A percentile compares a stretch with the other conserved stretches of the same genome.
These are phyloP conservation scores for Mellivora capensis DNA, from an alignment of 2,113 vertebrate species.

Conservation along the genomic window DNA sequence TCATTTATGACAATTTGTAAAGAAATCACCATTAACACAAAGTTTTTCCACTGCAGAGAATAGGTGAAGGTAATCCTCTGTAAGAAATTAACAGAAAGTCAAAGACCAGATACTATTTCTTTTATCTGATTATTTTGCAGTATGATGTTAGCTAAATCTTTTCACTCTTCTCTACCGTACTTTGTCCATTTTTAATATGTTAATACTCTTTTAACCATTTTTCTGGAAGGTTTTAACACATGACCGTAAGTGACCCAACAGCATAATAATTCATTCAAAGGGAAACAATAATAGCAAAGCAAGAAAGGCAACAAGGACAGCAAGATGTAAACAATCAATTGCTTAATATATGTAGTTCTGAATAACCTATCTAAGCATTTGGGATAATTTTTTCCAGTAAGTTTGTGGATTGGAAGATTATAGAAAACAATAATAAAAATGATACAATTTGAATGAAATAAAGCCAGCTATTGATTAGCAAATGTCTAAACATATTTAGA, in stretches of 20 bases:
- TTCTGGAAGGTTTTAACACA: neutral
- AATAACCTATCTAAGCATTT: neutral
- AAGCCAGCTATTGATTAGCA: neutral
- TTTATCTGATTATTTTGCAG: neutral
- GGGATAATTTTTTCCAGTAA: neutral
- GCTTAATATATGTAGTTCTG: neutral
- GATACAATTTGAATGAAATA: neutral
- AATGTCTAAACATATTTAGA: neutral
- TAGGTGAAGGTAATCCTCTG: neutral
- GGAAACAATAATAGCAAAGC: neutral
- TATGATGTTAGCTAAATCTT: neutral
- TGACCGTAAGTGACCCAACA: neutral
- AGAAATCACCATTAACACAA: neutral
- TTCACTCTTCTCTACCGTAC: neutral
- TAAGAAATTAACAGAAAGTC: neutral
- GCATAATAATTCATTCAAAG: neutral
- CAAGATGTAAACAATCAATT: neutral
- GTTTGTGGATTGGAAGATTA: neutral
- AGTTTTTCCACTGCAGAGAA: neutral
- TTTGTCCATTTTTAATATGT: neutral
- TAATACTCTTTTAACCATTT: neutral
- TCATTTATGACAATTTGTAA: neutral
- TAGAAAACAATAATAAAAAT: neutral
- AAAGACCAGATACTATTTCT: neutral
- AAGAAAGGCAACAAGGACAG: neutral